These are phyloP conservation scores for Euphydryas editha DNA, from an alignment of 2,888 invertebrate genomes.

Conservation along the genomic window DNA sequence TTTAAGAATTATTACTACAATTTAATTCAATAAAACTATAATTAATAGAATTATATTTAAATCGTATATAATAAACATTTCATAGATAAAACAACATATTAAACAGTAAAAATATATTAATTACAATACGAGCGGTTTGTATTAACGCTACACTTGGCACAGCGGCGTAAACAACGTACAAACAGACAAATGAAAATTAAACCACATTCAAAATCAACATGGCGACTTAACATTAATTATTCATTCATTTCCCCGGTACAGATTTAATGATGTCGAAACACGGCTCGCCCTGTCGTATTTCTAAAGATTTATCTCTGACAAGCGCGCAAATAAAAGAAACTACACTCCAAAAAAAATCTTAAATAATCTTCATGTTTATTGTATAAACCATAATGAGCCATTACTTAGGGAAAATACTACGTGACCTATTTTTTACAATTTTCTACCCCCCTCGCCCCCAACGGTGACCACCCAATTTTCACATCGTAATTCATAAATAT, in stretches of 20 bases:
- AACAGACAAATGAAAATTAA: constrained; percentile 66
- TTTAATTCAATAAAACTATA: not conserved
- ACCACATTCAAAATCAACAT: constrained; percentile 58
- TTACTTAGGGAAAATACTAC: no score
- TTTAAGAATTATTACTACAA: not conserved
- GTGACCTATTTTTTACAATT: no score
- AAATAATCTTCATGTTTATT: no score
- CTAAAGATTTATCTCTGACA: not conserved
- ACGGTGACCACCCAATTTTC: no score
- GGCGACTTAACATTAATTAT: constrained; percentile 62
- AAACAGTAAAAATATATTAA: constrained; percentile 19
- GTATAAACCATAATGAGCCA: no score
- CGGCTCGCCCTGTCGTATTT: not conserved
- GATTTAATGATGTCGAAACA: constrained; percentile 54
- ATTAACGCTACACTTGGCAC: constrained; percentile 26
- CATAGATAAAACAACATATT: not conserved
- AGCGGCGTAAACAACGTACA: constrained; percentile 23
- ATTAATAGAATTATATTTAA: not conserved
- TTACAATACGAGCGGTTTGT: constrained; percentile 15
- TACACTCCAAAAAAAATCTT: not conserved
- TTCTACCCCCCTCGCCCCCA: no score
- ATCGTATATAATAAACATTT: constrained; percentile 13
- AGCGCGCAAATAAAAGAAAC: not conserved
- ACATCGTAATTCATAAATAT: no score
- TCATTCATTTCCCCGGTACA: constrained; percentile 49